Evolutionary conservation across 35 echinoderm and acorn worm genomes (phyloP), one percentile per base, ranked within the genome.

Genomic region (Eucidaris tribuloides): DNA sequence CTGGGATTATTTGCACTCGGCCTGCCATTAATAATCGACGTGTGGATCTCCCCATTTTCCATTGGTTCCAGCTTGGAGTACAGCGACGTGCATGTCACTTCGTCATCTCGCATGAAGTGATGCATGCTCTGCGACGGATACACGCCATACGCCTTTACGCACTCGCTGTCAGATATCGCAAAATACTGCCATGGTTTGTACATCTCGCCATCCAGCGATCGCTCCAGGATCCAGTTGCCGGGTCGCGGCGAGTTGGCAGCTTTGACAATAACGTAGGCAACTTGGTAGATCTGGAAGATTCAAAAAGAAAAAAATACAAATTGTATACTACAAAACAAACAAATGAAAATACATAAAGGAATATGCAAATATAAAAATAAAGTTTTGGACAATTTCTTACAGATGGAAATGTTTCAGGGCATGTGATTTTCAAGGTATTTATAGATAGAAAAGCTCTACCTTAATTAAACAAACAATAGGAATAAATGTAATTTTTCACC

Each of bases 161-260:
- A 97, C 28, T 97, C 94, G 34, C 41, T 23, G 20, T 89, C 82
- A 0, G 86, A 89, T 15, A 86, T 65, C 0, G 94, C 94, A 28
- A 89, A 97, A 40, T 92, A 97, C 77, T 97, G 94, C 94, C 94
- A 97, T 1, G 94, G 94, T 62, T 83, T 34, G 45, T 81, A 93
- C 2, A 58, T 92, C 9, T 83, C 57, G 7, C 90, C 90, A 27
- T 90, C 86, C 3, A 87, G 14, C 0, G 95, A 98, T 18, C 74
- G 78, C 45, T 98, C 95, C 65, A 98, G 43, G 39, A 98, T 98
- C 95, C 90, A 93, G 71, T 93, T 93, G 38, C 90, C 95, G 43
- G 95, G 95, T 30, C 95, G 86, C 17, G 95, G 95, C 19, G 95
- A 89, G 64, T 98, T 97, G 9, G 95, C 95, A 5, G 90, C 90